Conservation (phyloP, 1,140 invertebrate species). For the Ptiloglossa arizonensis region DNA sequence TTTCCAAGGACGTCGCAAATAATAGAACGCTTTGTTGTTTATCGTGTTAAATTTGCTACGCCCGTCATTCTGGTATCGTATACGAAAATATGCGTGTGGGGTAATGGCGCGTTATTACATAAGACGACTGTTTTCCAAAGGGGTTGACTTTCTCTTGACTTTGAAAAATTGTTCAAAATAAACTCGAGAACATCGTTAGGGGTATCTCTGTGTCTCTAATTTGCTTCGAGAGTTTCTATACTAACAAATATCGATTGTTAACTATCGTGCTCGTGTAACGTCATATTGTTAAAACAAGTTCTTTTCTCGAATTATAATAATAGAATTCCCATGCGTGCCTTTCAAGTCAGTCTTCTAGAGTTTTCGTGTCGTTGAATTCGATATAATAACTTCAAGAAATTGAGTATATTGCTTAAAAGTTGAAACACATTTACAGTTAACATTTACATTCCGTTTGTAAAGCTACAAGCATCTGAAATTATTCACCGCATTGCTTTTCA, state of each 20-base stretch:
- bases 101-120: constrained; percentile 22
- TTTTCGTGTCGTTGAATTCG: too few relatives aligned
- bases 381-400: background rate
- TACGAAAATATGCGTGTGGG: constrained; percentile 31
- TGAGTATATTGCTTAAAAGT: background rate
- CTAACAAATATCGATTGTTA: too few relatives aligned
- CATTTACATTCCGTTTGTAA: too few relatives aligned
- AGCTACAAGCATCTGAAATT: background rate
- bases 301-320: too few relatives aligned
- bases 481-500: background rate
- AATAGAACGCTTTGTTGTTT: constrained; percentile 21
- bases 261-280: too few relatives aligned
- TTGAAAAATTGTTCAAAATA: background rate
- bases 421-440: background rate
- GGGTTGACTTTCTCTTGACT: constrained; percentile 2
- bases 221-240: background rate
- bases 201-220: too few relatives aligned
- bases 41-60: constrained; percentile 42
- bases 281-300: too few relatives aligned
- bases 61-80: constrained; percentile 34
- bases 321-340: too few relatives aligned
- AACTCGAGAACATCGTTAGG: background rate
- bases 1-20: background rate
- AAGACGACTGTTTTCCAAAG: constrained; percentile 12
- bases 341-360: too few relatives aligned